Evolutionary conservation across 30 jellyfish, hydroid and myxozoan species (phyloP).

Genomic region (Aurelia coerulea): DNA sequence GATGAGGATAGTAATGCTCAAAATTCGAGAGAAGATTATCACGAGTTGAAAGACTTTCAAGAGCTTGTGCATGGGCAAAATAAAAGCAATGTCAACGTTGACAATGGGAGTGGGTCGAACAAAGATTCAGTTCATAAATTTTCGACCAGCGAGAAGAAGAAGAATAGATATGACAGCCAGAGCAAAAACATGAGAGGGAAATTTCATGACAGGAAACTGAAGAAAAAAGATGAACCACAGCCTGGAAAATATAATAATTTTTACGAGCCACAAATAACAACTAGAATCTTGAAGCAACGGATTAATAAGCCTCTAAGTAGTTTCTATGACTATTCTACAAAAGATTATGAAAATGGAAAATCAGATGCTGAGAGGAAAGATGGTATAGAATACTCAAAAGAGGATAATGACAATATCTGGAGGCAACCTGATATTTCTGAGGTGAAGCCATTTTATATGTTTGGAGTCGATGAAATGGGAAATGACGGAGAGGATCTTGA

Average conservation of each 20-base stretch:
- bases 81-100: no score
- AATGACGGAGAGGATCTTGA: constrained; percentile 15
- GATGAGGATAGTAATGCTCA: background rate
- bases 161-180: background rate
- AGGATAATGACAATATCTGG: constrained; percentile 2
- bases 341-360: no score
- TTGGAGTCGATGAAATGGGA: constrained; percentile 55
- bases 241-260: background rate
- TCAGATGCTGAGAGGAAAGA: no score
- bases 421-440: background rate
- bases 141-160: background rate
- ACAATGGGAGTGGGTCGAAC: no score
- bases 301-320: no score
- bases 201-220: background rate
- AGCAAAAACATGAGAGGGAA: background rate
- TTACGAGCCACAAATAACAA: background rate
- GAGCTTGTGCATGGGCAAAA: no score
- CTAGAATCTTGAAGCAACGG: no score
- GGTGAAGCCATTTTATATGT: constrained; percentile 19
- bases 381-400: no score
- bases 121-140: no score
- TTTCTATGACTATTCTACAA: no score
- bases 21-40: background rate
- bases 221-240: background rate
- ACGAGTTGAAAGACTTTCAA: background rate